Evolutionary conservation across 1,140 invertebrate genomes (phyloP).

Genomic region (Drosophila rufa): DNA sequence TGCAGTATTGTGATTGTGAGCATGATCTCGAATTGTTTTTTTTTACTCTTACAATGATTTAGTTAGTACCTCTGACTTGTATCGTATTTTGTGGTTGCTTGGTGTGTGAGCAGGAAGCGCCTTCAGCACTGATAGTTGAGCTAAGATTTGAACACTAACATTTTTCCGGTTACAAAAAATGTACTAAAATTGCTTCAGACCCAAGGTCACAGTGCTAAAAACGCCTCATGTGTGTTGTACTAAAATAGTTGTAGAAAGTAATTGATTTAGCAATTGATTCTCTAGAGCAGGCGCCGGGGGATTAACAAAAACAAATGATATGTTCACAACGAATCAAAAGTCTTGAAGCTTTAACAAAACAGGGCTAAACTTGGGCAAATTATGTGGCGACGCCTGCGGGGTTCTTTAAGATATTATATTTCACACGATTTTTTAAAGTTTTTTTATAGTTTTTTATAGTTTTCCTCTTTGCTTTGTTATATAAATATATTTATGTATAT

Average conservation of each 20-base stretch:
- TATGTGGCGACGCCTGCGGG: conserved; percentile 35
- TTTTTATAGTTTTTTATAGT: conserved; percentile 15
- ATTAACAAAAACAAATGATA: conserved; percentile 70
- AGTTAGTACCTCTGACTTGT: conserved; percentile 48
- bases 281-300: conserved; percentile 20
- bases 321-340: conserved; percentile 69
- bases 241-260: conserved; percentile 38
- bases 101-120: conserved; percentile 23
- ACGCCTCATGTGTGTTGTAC: conserved; percentile 15
- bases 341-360: conserved; percentile 63
- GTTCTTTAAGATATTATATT: conserved; percentile 10
- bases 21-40: conserved; percentile 34
- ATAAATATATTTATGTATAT: conserved; percentile 55
- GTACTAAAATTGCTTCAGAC: conserved; percentile 73
- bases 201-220: conserved; percentile 60
- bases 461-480: conserved; percentile 37
- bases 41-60: conserved; percentile 37
- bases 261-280: conserved; percentile 55
- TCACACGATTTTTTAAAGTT: conserved; percentile 27
- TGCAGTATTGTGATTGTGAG: conserved; percentile 60
- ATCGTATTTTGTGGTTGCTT: conserved; percentile 22
- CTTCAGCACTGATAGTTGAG: conserved; percentile 68
- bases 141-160: conserved; percentile 82
- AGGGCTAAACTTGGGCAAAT: conserved; percentile 40
- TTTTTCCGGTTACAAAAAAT: conserved; percentile 68